phyloP scores from a whole-genome alignment of 2,797 vertebrate genomes.

The Acipenser transmontanus region DNA sequence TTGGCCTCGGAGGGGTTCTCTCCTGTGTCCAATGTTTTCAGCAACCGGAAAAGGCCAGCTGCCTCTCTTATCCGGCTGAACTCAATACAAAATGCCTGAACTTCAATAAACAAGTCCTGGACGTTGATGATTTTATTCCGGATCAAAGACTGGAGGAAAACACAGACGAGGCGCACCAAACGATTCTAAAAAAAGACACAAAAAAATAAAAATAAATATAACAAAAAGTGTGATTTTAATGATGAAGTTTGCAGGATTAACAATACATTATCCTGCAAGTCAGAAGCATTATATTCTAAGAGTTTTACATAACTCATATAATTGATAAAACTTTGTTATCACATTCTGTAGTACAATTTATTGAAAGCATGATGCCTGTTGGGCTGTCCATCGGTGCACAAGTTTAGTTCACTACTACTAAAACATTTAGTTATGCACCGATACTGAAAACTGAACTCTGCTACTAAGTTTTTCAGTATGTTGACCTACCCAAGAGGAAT shows the following conservation, averaged over 20 bases:
- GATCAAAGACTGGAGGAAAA: slow-evolving; percentile 95
- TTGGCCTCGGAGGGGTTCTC: slow-evolving; percentile 82
- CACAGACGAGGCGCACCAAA: slow-evolving; percentile 92
- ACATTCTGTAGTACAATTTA: no score
- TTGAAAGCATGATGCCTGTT: no score
- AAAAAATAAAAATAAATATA: no score
- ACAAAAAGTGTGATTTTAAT: neutral
- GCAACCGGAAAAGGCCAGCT: slow-evolving; percentile 87
- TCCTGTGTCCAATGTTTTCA: slow-evolving; percentile 93
- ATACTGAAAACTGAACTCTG: no score
- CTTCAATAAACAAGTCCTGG: slow-evolving; percentile 97
- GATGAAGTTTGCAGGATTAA: neutral
- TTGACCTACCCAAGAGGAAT: no score
- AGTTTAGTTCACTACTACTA: no score
- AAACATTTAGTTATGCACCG: no score
- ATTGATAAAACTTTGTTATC: no score
- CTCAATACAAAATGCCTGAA: slow-evolving; percentile 97
- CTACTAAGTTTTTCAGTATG: no score
- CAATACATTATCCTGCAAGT: neutral
- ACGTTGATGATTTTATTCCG: slow-evolving; percentile 98
- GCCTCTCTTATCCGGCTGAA: slow-evolving; percentile 97
- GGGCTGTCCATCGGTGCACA: no score
- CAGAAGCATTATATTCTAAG: no score
- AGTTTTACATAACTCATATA: no score
- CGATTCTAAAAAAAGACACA: slow-evolving; percentile 71